Evolutionary conservation across 2,888 invertebrate genomes (phyloP).

Genomic region (Clostera curtula): DNA sequence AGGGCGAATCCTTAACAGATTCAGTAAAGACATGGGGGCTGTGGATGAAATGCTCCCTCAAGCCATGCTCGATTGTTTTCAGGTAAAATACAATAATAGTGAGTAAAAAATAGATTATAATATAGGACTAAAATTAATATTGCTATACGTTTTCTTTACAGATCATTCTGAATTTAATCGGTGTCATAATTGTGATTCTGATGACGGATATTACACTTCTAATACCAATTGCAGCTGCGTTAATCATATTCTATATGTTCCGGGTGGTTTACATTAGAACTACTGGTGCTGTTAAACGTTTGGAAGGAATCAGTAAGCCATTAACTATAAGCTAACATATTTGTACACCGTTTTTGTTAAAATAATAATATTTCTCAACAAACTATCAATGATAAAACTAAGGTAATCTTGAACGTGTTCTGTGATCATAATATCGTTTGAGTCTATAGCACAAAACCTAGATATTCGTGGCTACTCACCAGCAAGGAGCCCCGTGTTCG

Average conservation of each 20-base stretch:
- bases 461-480: too few relatives aligned
- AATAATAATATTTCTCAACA: too few relatives aligned
- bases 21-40: slow-evolving; percentile 90
- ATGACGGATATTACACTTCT: slow-evolving; percentile 70
- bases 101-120: too few relatives aligned
- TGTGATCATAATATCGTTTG: too few relatives aligned
- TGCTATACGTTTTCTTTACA: slow-evolving; percentile 46
- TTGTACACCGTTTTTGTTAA: too few relatives aligned
- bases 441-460: too few relatives aligned
- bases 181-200: slow-evolving; percentile 84
- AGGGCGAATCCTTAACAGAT: slow-evolving; percentile 84
- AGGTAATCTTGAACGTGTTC: too few relatives aligned
- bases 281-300: slow-evolving; percentile 80
- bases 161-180: slow-evolving; percentile 83
- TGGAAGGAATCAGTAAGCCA: slow-evolving; percentile 79
- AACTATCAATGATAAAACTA: too few relatives aligned
- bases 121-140: neutral
- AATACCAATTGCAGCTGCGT: slow-evolving; percentile 71
- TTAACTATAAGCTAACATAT: neutral
- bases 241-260: slow-evolving; percentile 76
- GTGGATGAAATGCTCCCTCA: slow-evolving; percentile 87
- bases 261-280: slow-evolving; percentile 79
- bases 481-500: slow-evolving; percentile 90
- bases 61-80: slow-evolving; percentile 81
- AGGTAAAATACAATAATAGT: slow-evolving; percentile 47